phyloP scores from a whole-genome alignment of 2,113 vertebrate genomes.

The Neodon shergylaensis region DNA sequence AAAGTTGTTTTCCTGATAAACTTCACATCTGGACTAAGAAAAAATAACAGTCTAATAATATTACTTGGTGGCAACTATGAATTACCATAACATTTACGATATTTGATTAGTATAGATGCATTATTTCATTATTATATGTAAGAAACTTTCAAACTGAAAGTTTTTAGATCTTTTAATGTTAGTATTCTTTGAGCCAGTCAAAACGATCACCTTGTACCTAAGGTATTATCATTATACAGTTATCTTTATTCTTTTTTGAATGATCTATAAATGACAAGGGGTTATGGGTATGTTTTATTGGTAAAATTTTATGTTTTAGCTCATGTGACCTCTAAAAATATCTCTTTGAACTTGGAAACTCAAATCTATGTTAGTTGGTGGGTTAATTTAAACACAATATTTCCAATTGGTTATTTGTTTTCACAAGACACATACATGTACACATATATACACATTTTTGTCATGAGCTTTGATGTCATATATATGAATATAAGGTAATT shows the following conservation, averaged over 20 bases:
- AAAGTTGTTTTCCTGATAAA: background rate
- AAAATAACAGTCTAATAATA: background rate
- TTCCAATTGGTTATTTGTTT: background rate
- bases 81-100: background rate
- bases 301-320: background rate
- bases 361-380: background rate
- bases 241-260: background rate
- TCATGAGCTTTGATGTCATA: background rate
- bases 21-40: background rate
- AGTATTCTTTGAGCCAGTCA: background rate
- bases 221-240: background rate
- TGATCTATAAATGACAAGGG: background rate
- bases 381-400: background rate
- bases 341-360: background rate
- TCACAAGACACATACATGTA: background rate
- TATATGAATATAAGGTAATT: background rate
- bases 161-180: background rate
- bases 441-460: background rate
- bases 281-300: background rate
- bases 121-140: background rate
- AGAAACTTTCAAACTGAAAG: background rate
- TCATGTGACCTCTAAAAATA: background rate
- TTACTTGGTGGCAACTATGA: background rate
- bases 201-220: background rate
- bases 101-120: background rate